Percentiles rank a stretch among this genome's conserved stretches.
phyloP scores from a whole-genome alignment of 2,888 invertebrate genomes.

The Eilema griseolum region DNA sequence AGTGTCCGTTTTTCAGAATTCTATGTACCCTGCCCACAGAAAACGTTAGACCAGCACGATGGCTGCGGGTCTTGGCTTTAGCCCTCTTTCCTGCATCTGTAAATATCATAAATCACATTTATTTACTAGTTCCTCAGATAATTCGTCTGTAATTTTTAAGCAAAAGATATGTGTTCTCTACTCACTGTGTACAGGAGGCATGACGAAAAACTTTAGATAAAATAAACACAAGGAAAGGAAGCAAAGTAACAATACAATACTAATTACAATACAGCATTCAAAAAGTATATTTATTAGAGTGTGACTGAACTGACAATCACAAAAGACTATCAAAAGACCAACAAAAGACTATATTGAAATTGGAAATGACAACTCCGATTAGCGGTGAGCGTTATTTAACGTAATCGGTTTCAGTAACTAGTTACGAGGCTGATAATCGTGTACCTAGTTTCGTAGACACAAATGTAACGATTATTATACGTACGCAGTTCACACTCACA shows the following conservation, averaged over 20 bases:
- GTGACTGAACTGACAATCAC: background rate
- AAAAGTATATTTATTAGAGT: background rate
- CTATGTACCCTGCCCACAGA: slow-evolving; percentile 87
- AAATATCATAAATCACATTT: slow-evolving; percentile 10
- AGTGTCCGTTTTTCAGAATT: slow-evolving; percentile 87
- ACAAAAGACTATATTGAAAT: background rate
- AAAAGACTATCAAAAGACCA: too few relatives aligned
- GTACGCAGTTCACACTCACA: too few relatives aligned
- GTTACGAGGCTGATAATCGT: too few relatives aligned
- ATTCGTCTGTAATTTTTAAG: background rate
- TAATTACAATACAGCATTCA: background rate
- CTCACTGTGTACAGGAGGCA: slow-evolving; percentile 12
- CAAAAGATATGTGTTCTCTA: background rate
- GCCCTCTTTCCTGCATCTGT: slow-evolving; percentile 54
- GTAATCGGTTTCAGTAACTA: too few relatives aligned
- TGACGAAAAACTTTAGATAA: background rate
- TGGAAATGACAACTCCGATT: background rate
- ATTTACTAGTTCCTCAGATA: background rate
- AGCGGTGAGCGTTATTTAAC: too few relatives aligned
- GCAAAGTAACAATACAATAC: background rate
- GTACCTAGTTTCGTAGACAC: too few relatives aligned
- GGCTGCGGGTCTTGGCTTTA: slow-evolving; percentile 83
- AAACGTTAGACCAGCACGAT: slow-evolving; percentile 83
- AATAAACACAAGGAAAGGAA: background rate
- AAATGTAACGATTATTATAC: too few relatives aligned